Conservation (phyloP, 2,888 invertebrate species). For the Lepas anatifera region DNA sequence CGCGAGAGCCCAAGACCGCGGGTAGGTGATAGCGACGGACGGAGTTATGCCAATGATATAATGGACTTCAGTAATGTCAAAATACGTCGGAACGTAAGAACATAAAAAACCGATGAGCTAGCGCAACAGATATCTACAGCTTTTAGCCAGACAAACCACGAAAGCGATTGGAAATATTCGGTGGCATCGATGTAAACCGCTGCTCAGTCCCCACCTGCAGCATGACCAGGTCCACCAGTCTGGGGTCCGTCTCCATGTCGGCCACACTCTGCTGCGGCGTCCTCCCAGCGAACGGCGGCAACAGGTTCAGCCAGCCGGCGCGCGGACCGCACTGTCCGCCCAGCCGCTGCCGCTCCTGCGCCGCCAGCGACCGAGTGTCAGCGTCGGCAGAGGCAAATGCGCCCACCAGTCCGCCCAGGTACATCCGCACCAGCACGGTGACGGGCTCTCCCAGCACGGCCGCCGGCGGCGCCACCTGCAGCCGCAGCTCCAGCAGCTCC, state of each 20-base stretch:
- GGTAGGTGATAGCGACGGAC: too few species aligned
- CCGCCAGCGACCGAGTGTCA: not conserved
- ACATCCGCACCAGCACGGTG: slow-evolving; percentile 23
- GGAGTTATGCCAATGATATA: too few species aligned
- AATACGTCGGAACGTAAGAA: too few species aligned
- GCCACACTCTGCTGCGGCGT: not conserved
- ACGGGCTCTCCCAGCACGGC: slow-evolving; percentile 19
- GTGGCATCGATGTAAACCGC: too few species aligned
- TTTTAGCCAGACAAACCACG: too few species aligned
- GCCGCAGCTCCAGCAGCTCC: not conserved
- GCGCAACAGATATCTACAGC: too few species aligned
- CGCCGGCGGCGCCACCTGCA: slow-evolving; percentile 18
- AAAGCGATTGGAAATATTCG: too few species aligned
- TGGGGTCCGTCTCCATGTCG: not conserved
- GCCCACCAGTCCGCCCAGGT: slow-evolving; percentile 24
- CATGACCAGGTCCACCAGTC: not conserved
- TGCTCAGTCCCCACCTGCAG: slow-evolving; percentile 5
- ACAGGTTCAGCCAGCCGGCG: slow-evolving; percentile 20
- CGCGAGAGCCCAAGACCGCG: too few species aligned
- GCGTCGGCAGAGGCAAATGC: slow-evolving; percentile 18
- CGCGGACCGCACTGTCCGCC: slow-evolving; percentile 22
- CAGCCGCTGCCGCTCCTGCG: slow-evolving; percentile 17
- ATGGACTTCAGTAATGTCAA: too few species aligned
- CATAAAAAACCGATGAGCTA: too few species aligned
- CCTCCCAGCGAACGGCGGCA: slow-evolving; percentile 20